A percentile compares a stretch with the other conserved stretches of the same genome.
Conservation (phyloP, 2,888 invertebrate genomes). For the Cataglyphis rosenhaueri region DNA sequence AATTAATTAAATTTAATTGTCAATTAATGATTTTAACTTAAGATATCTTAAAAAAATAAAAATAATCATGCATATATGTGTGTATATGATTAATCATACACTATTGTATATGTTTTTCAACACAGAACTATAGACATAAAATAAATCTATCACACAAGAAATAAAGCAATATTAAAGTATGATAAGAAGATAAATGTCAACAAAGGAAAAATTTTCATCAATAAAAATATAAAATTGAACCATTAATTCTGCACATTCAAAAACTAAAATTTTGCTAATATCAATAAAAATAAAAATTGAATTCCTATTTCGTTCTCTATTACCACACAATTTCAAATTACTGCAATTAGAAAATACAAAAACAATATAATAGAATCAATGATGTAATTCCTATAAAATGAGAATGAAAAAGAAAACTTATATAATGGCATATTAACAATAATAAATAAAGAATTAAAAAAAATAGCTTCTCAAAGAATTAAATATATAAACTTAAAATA, state of each 20-base stretch:
- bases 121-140: not conserved
- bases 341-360: constrained; percentile 5
- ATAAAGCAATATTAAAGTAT: not conserved
- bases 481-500: constrained; percentile 8
- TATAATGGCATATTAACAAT: not conserved
- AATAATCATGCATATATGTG: not conserved
- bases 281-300: not conserved
- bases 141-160: not conserved
- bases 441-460: too few species aligned
- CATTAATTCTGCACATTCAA: not conserved
- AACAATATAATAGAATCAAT: not conserved
- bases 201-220: not conserved
- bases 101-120: not conserved
- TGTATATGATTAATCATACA: not conserved
- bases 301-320: not conserved
- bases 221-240: not conserved
- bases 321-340: not conserved
- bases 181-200: not conserved
- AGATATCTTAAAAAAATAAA: not conserved
- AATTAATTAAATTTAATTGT: constrained; percentile 1
- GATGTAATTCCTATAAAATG: constrained; percentile 5
- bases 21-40: not conserved
- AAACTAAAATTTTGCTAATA: not conserved
- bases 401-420: not conserved
- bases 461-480: not conserved